Percentiles rank a stretch among this genome's conserved stretches.
These are phyloP conservation scores for Noctua fimbriata DNA, from an alignment of 2,888 invertebrate genomes.

Conservation along the genomic window DNA sequence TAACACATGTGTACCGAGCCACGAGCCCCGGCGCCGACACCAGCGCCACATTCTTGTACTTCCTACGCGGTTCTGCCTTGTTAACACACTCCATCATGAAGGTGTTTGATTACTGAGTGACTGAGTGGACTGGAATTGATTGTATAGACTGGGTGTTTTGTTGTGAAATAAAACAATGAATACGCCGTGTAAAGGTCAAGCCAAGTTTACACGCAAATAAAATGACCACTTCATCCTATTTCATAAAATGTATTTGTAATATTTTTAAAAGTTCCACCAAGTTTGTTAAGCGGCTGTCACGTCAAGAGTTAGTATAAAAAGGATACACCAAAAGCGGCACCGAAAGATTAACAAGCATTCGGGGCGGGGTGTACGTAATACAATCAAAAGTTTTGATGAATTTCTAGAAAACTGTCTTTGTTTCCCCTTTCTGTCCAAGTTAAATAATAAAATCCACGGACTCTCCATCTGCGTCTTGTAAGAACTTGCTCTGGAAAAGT, in stretches of 20 bases:
- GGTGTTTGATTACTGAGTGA: slow-evolving; percentile 19
- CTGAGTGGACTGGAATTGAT: neutral
- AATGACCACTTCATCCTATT: slow-evolving; percentile 23
- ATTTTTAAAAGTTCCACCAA: slow-evolving; percentile 46
- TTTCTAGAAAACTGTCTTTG: slow-evolving; percentile 87
- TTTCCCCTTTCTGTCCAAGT: slow-evolving; percentile 86
- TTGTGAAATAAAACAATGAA: neutral
- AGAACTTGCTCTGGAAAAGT: slow-evolving; percentile 74
- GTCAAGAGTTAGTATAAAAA: slow-evolving; percentile 69
- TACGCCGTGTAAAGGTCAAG: neutral
- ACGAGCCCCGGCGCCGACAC: neutral
- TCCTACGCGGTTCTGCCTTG: slow-evolving; percentile 30
- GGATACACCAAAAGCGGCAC: slow-evolving; percentile 73
- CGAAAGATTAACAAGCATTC: slow-evolving; percentile 84
- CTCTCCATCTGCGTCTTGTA: slow-evolving; percentile 74
- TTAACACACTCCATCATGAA: slow-evolving; percentile 31
- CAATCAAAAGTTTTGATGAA: slow-evolving; percentile 90
- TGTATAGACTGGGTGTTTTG: neutral
- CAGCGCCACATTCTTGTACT: slow-evolving; percentile 58
- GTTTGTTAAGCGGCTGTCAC: slow-evolving; percentile 67
- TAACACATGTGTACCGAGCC: slow-evolving; percentile 72
- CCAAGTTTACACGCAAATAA: neutral
- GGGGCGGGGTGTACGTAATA: slow-evolving; percentile 83
- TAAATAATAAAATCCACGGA: slow-evolving; percentile 85
- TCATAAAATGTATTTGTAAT: slow-evolving; percentile 24